Evolutionary conservation across 2,797 vertebrate species (phyloP).

Genomic region (Gephyroberyx darwinii): DNA sequence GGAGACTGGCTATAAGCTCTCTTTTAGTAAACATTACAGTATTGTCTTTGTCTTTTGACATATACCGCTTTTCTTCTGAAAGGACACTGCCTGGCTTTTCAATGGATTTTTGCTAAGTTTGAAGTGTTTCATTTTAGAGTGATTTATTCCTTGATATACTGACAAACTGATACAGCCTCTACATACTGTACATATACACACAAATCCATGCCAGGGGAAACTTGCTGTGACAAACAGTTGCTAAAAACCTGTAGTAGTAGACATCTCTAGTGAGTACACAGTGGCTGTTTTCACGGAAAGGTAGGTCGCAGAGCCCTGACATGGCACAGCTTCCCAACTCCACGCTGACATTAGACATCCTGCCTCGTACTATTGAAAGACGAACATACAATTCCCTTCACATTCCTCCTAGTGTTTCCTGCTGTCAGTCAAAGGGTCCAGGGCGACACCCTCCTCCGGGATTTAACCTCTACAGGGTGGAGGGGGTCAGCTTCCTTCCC

Average conservation of each 20-base stretch:
- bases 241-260: not conserved
- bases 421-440: constrained; percentile 51
- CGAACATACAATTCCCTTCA: constrained; percentile 42
- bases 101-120: not conserved
- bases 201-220: not conserved
- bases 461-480: constrained; percentile 61
- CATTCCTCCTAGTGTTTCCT: constrained; percentile 65
- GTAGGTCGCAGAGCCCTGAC: constrained; percentile 36
- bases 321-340: constrained; percentile 6
- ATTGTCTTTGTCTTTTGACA: constrained; percentile 17
- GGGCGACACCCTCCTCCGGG: constrained; percentile 50
- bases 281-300: constrained; percentile 22
- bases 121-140: constrained; percentile 5
- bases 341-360: constrained; percentile 60
- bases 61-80: not conserved
- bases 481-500: constrained; percentile 71
- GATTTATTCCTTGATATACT: not conserved
- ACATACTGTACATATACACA: too few species aligned
- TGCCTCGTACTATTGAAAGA: constrained; percentile 45
- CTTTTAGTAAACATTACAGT: constrained; percentile 19
- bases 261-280: not conserved
- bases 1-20: constrained; percentile 6
- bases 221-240: not conserved
- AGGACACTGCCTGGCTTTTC: not conserved
- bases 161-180: not conserved